phyloP scores from a whole-genome alignment of 2,113 vertebrate species.

The Macrotus californicus region DNA sequence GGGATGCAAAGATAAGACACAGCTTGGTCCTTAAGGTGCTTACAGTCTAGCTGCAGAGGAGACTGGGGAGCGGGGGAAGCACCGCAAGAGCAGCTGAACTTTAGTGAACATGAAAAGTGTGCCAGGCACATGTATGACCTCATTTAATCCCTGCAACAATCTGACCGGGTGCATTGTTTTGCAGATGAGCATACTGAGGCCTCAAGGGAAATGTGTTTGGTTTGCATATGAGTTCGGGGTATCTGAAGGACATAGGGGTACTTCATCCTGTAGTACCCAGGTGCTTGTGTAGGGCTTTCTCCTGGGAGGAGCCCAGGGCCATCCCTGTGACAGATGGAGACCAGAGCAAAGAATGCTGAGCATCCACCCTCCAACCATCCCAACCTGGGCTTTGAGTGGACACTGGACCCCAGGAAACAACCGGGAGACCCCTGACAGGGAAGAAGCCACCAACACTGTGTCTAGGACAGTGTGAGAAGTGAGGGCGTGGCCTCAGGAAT shows the following conservation, averaged over 20 bases:
- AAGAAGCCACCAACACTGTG: not conserved
- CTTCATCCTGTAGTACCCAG: no score
- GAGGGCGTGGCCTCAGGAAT: not conserved
- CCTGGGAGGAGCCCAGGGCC: not conserved
- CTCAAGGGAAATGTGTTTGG: not conserved
- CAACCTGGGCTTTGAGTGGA: not conserved
- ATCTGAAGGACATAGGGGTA: accelerated
- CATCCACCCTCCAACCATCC: not conserved
- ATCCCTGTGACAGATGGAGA: no score
- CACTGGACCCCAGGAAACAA: not conserved
- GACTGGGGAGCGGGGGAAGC: not conserved
- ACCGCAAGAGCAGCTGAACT: not conserved
- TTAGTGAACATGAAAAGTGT: not conserved
- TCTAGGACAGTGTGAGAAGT: not conserved
- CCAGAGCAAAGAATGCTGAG: not conserved
- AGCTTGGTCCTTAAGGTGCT: not conserved
- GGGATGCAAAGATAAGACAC: not conserved
- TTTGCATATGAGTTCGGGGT: not conserved
- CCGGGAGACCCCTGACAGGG: not conserved
- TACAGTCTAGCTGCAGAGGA: not conserved
- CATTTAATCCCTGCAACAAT: not conserved
- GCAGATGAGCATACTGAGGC: not conserved
- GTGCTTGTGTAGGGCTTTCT: not conserved
- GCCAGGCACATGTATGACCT: not conserved
- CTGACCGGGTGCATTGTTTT: not conserved